Conservation (phyloP, 1,140 invertebrate species). For the Panulirus ornatus region DNA sequence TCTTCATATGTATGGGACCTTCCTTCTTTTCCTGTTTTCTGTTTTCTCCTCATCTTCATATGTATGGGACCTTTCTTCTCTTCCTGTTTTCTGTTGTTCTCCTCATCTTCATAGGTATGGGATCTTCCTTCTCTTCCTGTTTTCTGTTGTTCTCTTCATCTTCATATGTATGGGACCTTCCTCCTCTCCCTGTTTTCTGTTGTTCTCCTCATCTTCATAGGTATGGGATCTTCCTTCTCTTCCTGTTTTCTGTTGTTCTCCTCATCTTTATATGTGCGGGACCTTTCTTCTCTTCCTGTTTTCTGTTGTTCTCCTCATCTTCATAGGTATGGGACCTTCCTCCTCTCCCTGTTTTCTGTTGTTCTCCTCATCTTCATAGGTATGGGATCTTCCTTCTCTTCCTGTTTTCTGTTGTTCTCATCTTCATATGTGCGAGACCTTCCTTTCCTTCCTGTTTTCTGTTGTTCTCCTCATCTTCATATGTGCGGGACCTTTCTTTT, state of each 20-base stretch:
- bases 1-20: too few species aligned
- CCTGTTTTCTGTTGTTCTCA: background rate
- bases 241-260: background rate
- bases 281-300: background rate
- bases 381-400: background rate
- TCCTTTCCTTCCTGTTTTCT: background rate
- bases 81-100: background rate
- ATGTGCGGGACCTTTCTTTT: background rate
- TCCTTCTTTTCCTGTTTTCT: background rate
- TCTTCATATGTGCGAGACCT: background rate
- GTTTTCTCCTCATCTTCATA: too few species aligned
- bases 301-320: background rate
- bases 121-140: background rate
- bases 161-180: too few species aligned
- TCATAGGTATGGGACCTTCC: background rate
- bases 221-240: background rate
- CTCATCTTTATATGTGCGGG: too few species aligned
- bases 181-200: background rate
- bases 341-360: background rate
- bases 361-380: background rate
- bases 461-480: background rate
- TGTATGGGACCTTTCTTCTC: background rate
- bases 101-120: slow-evolving; percentile 2
- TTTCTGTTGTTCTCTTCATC: too few species aligned
- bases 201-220: background rate